Evolutionary conservation across 2,888 invertebrate species (phyloP), one percentile per base, ranked within the genome.

Genomic region (Parnassius apollo): DNA sequence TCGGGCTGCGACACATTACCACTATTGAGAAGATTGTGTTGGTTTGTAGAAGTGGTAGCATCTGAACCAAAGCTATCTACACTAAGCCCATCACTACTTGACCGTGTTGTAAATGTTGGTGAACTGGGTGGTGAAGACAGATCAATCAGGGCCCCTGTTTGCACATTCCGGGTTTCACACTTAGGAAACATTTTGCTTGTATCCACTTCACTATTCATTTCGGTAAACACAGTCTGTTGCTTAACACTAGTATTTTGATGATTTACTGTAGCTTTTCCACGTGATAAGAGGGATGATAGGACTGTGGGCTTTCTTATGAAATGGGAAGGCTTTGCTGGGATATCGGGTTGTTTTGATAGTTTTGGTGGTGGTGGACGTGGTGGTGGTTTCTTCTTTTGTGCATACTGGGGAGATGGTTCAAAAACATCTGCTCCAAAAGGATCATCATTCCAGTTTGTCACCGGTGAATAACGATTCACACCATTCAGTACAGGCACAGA

Each of bases 61-160:
- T 95, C 95, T 11, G 95, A 95, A 61, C 95, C 95, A 73, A 95
- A 95, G 76, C 95, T 95, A 72, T 95, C 95, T 18, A 95, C 94
- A 81, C 95, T 95, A 9, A 95, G 93, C 46, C 95, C 95, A 77
- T 95, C 95, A 77, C 95, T 95, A 75, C 94, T 95, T 0, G 95
- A 95, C 68, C 95, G 92, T 22, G 95, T 95, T 9, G 95, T 95
- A 61, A 95, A 94, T 0, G 95, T 95, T 42, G 96, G 96, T 9
- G 96, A 96, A 69, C 95, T 94, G 0, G 95, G 95, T 2, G 96
- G 95, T 10, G 94, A 94, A 72, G 95, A 92, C 51, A 96, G 88
- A 79, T 95, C 95, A 72, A 96, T 96, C 55, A 96, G 80, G 62
- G 95, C 93, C 51, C 93, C 92, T 9, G 85, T 92, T 70, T 92